Conservation (phyloP, 2,113 vertebrate species). For the Sigmodon hispidus region DNA sequence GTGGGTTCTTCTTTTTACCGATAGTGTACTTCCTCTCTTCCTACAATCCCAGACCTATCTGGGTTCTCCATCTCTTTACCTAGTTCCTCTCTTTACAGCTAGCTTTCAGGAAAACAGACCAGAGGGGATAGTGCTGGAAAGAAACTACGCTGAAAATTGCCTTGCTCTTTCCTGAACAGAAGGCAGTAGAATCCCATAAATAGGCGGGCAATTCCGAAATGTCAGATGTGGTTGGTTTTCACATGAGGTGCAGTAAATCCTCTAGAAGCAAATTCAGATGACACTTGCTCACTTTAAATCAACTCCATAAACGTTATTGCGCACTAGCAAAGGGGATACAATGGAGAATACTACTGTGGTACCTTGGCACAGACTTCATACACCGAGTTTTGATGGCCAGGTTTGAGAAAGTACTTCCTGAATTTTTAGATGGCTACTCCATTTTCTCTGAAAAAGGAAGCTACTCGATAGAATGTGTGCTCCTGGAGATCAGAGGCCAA, state of each 20-base stretch:
- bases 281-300: constrained; percentile 45
- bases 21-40: background rate
- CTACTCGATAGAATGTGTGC: background rate
- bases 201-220: constrained; percentile 68
- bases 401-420: background rate
- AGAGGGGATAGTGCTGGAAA: background rate
- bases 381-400: background rate
- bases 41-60: background rate
- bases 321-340: constrained; percentile 26
- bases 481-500: background rate
- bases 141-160: constrained; percentile 57
- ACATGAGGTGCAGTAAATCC: constrained; percentile 57
- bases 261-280: constrained; percentile 26
- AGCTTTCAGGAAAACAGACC: constrained; percentile 47
- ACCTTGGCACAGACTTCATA: background rate
- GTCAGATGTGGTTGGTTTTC: constrained; percentile 52
- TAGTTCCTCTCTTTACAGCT: background rate
- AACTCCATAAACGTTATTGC: constrained; percentile 62
- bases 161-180: constrained; percentile 66
- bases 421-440: background rate
- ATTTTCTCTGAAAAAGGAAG: background rate
- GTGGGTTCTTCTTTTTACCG: background rate
- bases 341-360: background rate
- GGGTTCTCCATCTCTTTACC: background rate
- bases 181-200: constrained; percentile 53